Evolutionary conservation across 1,140 invertebrate genomes (phyloP).

Genomic region (Coenobita brevimanus): DNA sequence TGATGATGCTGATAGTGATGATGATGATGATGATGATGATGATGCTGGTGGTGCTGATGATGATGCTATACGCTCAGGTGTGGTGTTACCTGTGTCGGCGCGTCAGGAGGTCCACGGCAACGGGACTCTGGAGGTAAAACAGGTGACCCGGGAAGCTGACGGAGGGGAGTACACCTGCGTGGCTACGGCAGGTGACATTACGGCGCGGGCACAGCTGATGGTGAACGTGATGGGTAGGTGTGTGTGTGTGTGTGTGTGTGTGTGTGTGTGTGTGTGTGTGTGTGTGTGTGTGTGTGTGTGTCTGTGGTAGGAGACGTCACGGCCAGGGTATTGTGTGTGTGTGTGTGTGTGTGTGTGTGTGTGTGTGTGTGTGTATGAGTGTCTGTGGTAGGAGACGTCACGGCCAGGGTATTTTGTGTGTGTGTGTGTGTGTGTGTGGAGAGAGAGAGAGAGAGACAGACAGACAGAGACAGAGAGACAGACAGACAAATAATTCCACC

Average conservation of each 20-base stretch:
- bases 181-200: conserved; percentile 87
- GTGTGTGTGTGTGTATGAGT: not conserved
- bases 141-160: conserved; percentile 80
- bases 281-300: not conserved
- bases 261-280: not conserved
- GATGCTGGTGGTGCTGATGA: too few species aligned
- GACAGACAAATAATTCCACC: not conserved
- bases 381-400: not conserved
- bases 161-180: conserved; percentile 92
- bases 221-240: conserved; percentile 72
- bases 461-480: not conserved
- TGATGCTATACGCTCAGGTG: too few species aligned
- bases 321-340: not conserved
- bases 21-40: too few species aligned
- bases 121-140: conserved; percentile 79
- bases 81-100: conserved; percentile 71
- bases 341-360: conserved; percentile 1
- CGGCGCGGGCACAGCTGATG: conserved; percentile 79
- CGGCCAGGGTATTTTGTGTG: too few species aligned
- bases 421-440: too few species aligned
- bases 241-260: not conserved
- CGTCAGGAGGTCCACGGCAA: conserved; percentile 80
- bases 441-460: too few species aligned
- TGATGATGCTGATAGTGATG: too few species aligned
- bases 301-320: not conserved